Evolutionary conservation across 2,113 vertebrate species (phyloP).

Genomic region (Tamias sibiricus): DNA sequence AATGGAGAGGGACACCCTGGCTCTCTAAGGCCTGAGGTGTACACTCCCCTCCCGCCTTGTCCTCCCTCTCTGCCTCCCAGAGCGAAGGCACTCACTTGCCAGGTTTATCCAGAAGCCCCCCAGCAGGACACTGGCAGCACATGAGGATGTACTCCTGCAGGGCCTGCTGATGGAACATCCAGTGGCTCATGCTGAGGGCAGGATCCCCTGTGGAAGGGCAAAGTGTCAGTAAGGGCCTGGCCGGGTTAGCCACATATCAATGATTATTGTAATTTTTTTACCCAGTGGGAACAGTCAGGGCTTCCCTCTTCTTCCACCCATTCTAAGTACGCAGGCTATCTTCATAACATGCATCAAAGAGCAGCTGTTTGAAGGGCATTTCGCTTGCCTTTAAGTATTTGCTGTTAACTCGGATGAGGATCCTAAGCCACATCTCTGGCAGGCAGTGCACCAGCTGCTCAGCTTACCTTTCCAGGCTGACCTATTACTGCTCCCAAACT

Average conservation of each 20-base stretch:
- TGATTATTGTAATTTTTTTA: not conserved
- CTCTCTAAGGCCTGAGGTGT: not conserved
- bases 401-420: not conserved
- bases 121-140: conserved; percentile 96
- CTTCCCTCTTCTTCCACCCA: not conserved
- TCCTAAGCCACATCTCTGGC: not conserved
- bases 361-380: not conserved
- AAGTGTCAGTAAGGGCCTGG: not conserved
- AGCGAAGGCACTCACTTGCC: conserved; percentile 93
- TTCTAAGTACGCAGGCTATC: not conserved
- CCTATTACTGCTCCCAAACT: not conserved
- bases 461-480: not conserved
- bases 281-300: not conserved
- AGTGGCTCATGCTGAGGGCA: conserved; percentile 92
- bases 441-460: not conserved
- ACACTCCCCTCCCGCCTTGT: too few species aligned
- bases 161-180: conserved; percentile 98
- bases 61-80: not conserved
- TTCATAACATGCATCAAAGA: not conserved
- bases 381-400: not conserved
- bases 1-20: not conserved
- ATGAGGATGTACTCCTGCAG: conserved; percentile 98
- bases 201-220: conserved; percentile 88
- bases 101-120: conserved; percentile 97
- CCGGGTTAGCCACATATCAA: fast-evolving